phyloP scores from a whole-genome alignment of 1,140 invertebrate species.

The Heterodera carotae region DNA sequence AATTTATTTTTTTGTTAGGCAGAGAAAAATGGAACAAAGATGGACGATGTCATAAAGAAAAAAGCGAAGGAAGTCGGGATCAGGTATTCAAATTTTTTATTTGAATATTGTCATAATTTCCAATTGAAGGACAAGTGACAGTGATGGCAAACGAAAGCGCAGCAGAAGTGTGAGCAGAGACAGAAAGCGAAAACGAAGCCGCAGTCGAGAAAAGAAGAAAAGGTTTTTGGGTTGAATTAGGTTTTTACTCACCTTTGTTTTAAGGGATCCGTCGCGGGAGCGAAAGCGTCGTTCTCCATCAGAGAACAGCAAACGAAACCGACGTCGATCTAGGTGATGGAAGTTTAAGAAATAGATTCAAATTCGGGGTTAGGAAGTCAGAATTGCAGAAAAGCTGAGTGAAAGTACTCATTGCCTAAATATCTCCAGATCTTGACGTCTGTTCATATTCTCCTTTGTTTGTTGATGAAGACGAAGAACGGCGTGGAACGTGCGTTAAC shows the following conservation, averaged over 20 bases:
- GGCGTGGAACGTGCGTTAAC: conserved; percentile 11
- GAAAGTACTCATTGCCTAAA: conserved; percentile 5
- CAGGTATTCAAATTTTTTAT: background rate
- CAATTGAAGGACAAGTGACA: background rate
- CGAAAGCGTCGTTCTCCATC: conserved; percentile 32
- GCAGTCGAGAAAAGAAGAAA: conserved; percentile 41
- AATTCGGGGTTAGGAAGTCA: background rate
- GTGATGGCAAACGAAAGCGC: conserved; percentile 19
- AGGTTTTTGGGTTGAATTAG: conserved; percentile 10
- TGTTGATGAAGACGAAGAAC: conserved; percentile 19
- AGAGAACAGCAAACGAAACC: conserved; percentile 19
- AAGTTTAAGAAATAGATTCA: background rate
- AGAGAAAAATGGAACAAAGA: conserved; percentile 37
- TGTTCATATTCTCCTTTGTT: conserved; percentile 9
- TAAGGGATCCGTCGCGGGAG: conserved; percentile 38
- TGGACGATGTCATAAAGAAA: conserved; percentile 42
- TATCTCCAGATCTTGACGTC: conserved; percentile 21
- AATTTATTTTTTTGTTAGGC: conserved; percentile 27
- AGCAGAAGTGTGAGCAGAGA: conserved; percentile 30
- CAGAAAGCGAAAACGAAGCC: conserved; percentile 39
- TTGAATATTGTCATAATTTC: background rate
- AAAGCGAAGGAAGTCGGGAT: conserved; percentile 36
- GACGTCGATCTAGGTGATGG: conserved; percentile 34
- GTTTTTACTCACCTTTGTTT: conserved; percentile 28
- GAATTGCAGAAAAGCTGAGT: background rate